Conservation (phyloP, 2,888 invertebrate genomes). For the Horisme vitalbata region DNA sequence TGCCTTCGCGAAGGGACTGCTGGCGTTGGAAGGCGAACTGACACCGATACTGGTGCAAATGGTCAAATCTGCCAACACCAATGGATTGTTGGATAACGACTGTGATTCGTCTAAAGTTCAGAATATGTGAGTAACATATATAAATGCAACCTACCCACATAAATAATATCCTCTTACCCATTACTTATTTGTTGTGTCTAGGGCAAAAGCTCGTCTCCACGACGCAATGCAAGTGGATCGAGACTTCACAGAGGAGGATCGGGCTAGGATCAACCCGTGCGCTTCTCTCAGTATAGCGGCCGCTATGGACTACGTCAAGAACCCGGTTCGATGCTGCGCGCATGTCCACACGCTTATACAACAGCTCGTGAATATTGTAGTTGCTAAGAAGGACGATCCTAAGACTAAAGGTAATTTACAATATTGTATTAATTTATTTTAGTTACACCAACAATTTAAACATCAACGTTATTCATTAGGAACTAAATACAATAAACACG, state of each 20-base stretch:
- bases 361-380: conserved; percentile 92
- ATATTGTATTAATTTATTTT: too few species aligned
- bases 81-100: conserved; percentile 98
- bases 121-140: conserved; percentile 94
- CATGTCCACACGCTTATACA: conserved; percentile 94
- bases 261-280: conserved; percentile 94
- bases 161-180: too few species aligned
- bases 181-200: too few species aligned
- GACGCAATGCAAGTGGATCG: conserved; percentile 95
- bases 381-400: conserved; percentile 92
- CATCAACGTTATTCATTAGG: too few species aligned
- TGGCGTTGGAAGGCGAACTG: conserved; percentile 98
- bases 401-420: conserved; percentile 93
- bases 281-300: conserved; percentile 94
- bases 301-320: conserved; percentile 97
- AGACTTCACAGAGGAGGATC: conserved; percentile 93
- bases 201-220: conserved; percentile 97
- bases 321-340: conserved; percentile 96
- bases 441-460: too few species aligned
- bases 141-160: too few species aligned
- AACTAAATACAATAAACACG: too few species aligned
- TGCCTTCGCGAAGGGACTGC: conserved; percentile 98
- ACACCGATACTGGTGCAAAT: conserved; percentile 99
- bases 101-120: conserved; percentile 98
- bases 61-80: conserved; percentile 99